Conservation (phyloP, 2,888 invertebrate genomes). For the Xanthostigma xanthostigma region DNA sequence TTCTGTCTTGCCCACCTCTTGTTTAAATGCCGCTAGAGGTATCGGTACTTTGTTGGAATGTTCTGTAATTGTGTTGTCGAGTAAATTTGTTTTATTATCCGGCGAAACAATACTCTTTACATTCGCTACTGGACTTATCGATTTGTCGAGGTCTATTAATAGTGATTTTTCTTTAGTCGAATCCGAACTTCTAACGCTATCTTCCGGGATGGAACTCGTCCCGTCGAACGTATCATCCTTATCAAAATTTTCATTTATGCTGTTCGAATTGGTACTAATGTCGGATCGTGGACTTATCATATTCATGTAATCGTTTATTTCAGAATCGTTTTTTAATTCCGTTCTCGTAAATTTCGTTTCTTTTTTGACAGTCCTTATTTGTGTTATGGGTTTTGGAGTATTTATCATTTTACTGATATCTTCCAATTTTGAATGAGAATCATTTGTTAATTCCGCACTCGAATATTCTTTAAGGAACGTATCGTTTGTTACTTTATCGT, state of each 20-base stretch:
- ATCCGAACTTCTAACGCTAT: constrained; percentile 8
- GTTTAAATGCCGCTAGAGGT: no score
- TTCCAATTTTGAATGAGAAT: neutral
- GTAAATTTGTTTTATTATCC: no score
- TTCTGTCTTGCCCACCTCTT: no score
- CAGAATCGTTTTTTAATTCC: neutral
- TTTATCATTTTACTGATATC: neutral
- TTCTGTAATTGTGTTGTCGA: no score
- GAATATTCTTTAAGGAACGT: neutral
- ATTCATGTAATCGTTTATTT: neutral
- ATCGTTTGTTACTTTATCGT: neutral
- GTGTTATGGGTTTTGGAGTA: constrained; percentile 4
- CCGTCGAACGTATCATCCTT: constrained; percentile 21
- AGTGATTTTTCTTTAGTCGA: constrained; percentile 4
- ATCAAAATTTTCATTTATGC: constrained; percentile 3
- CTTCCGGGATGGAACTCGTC: constrained; percentile 21
- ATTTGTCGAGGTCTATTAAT: constrained; percentile 9
- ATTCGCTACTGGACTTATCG: neutral
- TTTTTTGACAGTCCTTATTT: constrained; percentile 1
- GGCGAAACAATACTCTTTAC: no score
- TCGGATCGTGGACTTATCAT: neutral
- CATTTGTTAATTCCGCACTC: neutral
- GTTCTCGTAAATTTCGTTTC: neutral
- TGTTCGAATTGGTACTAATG: neutral
- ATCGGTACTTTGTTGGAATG: no score